These are phyloP conservation scores for Thymallus thymallus DNA, from an alignment of 2,113 vertebrate species.

Conservation along the genomic window DNA sequence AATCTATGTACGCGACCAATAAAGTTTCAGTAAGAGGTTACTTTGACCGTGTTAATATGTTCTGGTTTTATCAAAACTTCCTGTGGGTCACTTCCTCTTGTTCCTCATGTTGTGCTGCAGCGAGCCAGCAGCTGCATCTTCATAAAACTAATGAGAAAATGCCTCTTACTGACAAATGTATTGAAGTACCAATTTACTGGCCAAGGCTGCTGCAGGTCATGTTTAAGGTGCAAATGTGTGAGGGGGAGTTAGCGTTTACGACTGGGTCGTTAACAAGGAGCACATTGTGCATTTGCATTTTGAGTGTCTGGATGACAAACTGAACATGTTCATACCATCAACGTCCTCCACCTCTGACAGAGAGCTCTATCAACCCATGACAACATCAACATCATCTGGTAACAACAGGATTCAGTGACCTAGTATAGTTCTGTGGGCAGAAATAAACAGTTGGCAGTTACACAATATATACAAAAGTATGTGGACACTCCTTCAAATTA, in stretches of 20 bases:
- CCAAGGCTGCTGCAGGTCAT: slow-evolving; percentile 40
- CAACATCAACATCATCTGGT: neutral
- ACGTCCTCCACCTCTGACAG: slow-evolving; percentile 15
- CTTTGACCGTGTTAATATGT: slow-evolving; percentile 53
- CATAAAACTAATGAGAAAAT: slow-evolving; percentile 49
- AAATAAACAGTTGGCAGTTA: too few species aligned
- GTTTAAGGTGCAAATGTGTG: slow-evolving; percentile 49
- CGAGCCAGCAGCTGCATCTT: slow-evolving; percentile 39
- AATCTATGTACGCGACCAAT: too few species aligned
- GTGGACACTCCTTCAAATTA: too few species aligned
- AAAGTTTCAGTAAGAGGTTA: slow-evolving; percentile 21
- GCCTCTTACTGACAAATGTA: slow-evolving; percentile 48
- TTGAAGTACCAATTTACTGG: slow-evolving; percentile 51
- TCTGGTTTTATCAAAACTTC: slow-evolving; percentile 55
- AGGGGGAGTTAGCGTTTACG: slow-evolving; percentile 33
- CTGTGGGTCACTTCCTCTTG: slow-evolving; percentile 20
- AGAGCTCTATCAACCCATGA: slow-evolving; percentile 11
- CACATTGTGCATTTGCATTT: slow-evolving; percentile 44
- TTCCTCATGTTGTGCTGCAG: slow-evolving; percentile 21
- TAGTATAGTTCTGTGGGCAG: too few species aligned
- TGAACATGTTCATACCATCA: slow-evolving; percentile 6
- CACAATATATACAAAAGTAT: too few species aligned
- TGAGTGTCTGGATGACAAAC: slow-evolving; percentile 35
- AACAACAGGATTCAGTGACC: too few species aligned
- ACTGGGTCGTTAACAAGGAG: slow-evolving; percentile 46